A percentile compares a stretch with the other conserved stretches of the same genome.
phyloP scores from a whole-genome alignment of 2,797 vertebrate genomes.

The Sebastes elongatus region DNA sequence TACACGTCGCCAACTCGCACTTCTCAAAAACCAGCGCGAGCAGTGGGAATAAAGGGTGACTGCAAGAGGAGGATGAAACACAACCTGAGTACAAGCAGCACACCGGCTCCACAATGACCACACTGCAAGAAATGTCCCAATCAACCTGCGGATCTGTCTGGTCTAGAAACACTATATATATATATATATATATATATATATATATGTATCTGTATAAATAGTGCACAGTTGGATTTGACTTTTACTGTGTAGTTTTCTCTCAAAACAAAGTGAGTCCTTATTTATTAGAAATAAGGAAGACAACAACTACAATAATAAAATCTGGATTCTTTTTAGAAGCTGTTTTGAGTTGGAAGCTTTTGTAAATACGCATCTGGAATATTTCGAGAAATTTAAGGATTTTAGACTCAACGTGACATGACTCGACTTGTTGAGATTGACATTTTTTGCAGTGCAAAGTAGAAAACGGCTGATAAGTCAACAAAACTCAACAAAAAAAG shows the following conservation, averaged over 20 bases:
- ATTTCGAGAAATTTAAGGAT: constrained; percentile 6
- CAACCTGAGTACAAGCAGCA: constrained; percentile 74
- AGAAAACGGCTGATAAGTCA: constrained; percentile 41
- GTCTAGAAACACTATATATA: background rate
- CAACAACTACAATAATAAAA: background rate
- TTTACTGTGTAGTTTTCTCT: background rate
- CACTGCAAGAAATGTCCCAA: constrained; percentile 63
- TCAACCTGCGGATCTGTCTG: constrained; percentile 11
- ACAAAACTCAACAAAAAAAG: constrained; percentile 41
- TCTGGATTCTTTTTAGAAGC: background rate
- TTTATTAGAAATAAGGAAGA: background rate
- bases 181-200: too few species aligned
- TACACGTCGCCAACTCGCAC: constrained; percentile 99
- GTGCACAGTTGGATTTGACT: background rate
- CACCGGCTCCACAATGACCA: constrained; percentile 61
- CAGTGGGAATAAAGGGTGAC: constrained; percentile 99
- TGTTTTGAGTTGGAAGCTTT: background rate
- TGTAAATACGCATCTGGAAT: background rate
- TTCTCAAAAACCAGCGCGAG: constrained; percentile 99
- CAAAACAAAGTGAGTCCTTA: background rate
- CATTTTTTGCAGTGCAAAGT: constrained; percentile 65
- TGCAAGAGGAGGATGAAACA: constrained; percentile 87
- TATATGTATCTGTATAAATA: background rate
- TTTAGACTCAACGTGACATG: constrained; percentile 4
- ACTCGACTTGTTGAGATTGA: constrained; percentile 30